Conservation (phyloP, 35 echinoderm and acorn worm species). For the Strongylocentrotus purpuratus region DNA sequence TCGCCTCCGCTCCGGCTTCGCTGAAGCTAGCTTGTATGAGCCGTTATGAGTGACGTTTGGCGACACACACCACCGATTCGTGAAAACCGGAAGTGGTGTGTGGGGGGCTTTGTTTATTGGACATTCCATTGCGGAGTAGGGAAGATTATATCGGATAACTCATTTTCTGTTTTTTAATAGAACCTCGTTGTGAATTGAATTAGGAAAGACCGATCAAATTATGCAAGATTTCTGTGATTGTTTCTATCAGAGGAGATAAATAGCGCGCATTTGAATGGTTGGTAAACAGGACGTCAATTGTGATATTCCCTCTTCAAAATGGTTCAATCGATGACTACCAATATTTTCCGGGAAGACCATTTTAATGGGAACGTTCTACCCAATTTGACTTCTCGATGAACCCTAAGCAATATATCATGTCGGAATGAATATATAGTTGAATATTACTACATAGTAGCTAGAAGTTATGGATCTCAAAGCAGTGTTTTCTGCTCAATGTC, state of each 20-base stretch:
- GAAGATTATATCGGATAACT: background rate
- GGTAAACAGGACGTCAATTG: no score
- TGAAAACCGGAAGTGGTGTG: constrained; percentile 7
- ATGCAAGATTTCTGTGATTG: no score
- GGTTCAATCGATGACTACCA: background rate
- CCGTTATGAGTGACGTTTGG: background rate
- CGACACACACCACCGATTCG: background rate
- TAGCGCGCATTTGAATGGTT: no score
- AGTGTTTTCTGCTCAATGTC: no score
- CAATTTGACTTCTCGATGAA: background rate
- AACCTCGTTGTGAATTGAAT: no score
- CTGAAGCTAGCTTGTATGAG: no score
- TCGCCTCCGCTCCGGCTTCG: background rate
- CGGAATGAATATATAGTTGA: background rate
- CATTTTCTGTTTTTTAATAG: no score
- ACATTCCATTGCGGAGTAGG: background rate
- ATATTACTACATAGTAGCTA: no score
- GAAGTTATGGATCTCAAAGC: no score
- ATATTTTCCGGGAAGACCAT: background rate
- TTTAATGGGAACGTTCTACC: background rate
- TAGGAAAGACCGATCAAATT: no score
- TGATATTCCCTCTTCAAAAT: background rate
- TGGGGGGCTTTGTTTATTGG: background rate
- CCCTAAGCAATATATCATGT: background rate
- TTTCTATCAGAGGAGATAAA: no score